Evolutionary conservation across 2,113 vertebrate genomes (phyloP).

Genomic region (Sturnus vulgaris): DNA sequence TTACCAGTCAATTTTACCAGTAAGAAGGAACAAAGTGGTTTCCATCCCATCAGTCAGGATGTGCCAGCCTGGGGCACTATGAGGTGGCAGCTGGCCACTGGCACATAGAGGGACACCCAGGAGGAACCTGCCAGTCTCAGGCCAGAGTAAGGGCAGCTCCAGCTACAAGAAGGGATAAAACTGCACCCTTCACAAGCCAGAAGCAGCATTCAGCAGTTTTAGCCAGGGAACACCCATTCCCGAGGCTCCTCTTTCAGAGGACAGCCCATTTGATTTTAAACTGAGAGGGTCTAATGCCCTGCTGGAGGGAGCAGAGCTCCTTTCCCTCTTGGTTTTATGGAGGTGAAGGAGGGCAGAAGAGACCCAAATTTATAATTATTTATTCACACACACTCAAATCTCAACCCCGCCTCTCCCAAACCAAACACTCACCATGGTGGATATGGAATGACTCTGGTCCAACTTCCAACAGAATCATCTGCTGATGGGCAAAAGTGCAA

Average conservation of each 20-base stretch:
- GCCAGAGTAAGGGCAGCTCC: not conserved
- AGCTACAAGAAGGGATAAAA: not conserved
- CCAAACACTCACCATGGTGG: not conserved
- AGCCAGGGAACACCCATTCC: not conserved
- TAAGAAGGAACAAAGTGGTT: not conserved
- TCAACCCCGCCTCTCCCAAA: not conserved
- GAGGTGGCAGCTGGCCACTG: not conserved
- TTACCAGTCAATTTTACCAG: rapidly evolving
- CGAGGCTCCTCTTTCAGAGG: not conserved
- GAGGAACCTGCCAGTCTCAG: rapidly evolving
- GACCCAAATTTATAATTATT: not conserved
- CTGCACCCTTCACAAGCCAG: not conserved
- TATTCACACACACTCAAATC: not conserved
- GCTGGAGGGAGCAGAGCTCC: not conserved
- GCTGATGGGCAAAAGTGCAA: rapidly evolving
- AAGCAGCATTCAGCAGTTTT: rapidly evolving
- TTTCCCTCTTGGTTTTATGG: not conserved
- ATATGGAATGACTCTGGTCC: not conserved
- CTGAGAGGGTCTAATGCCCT: not conserved
- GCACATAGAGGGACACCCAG: too few species aligned
- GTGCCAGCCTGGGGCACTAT: not conserved
- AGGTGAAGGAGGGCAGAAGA: not conserved
- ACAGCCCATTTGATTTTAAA: not conserved
- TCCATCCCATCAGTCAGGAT: not conserved
- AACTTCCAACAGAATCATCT: not conserved